Evolutionary conservation across 2,888 invertebrate genomes (phyloP), one percentile per base, ranked within the genome.

Genomic region (Mythimna vitellina): DNA sequence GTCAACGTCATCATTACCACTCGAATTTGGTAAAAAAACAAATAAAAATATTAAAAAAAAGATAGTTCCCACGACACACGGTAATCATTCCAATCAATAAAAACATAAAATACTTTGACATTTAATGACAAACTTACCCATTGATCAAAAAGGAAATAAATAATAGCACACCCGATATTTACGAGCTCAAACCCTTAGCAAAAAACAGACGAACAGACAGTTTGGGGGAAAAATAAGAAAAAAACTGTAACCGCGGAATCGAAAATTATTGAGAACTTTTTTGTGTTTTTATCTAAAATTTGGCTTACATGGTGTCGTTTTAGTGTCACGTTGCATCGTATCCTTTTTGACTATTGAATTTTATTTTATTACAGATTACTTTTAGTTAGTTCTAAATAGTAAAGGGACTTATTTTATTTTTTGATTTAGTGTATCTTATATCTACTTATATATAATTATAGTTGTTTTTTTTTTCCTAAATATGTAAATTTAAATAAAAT

Each of bases 81-180:
- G 87, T 81, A 87, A 89, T 90, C 89, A 89, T 85, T 88, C 80
- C 88, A 88, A 93, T 93, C 91, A 91, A 94, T 93, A 89, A 89
- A 89, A 93, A 91, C 91, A 92, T 94, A 94, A 94, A 95, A 95
- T 93, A 94, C 88, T 95, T 95, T 95, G 95, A 95, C 94, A 92
- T 91, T 90, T 92, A 93, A 93, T 94, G 93, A 93, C 92, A 91
- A 92, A 93, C 89, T 88, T 86, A 90, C 89, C 91, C 89, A 91
- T 90, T 83, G 85, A 88, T 90, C 82, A 86, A 79, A 71, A 83
- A 84, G 82, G 88, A 85, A 86, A 79, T 81, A 79, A 88, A 89
- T 86, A 83, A 83, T 84, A 87, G 76, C 77, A 61, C 63, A 85
- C 76, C 80, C 85, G 32, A 68, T 70, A 88, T 90, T 92, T 90